Evolutionary conservation across 2,797 vertebrate genomes (phyloP).

Genomic region (Meda fulgida): DNA sequence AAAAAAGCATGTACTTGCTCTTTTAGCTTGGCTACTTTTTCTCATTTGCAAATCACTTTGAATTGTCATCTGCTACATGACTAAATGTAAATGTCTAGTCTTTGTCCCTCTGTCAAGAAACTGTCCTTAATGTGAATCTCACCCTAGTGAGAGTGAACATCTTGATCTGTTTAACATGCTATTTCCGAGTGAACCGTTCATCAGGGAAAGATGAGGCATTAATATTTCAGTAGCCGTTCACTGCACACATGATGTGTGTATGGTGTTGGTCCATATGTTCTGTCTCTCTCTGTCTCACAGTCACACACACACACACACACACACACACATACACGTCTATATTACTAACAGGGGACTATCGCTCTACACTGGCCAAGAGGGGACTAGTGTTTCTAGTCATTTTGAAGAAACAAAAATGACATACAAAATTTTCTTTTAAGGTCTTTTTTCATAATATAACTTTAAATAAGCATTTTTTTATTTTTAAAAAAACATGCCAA

Average conservation of each 20-base stretch:
- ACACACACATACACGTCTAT: too few relatives aligned
- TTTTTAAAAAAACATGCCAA: too few relatives aligned
- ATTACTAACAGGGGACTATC: too few relatives aligned
- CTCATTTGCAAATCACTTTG: not conserved
- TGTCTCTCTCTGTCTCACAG: conserved; percentile 1
- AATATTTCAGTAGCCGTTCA: conserved; percentile 52
- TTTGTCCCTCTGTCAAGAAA: conserved; percentile 6
- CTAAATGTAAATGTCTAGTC: not conserved
- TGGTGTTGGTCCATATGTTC: conserved; percentile 11
- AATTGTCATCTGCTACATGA: not conserved
- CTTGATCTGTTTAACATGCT: conserved; percentile 7
- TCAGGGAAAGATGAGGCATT: conserved; percentile 22
- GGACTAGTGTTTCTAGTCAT: too few relatives aligned
- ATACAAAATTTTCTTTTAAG: too few relatives aligned
- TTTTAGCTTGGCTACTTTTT: not conserved
- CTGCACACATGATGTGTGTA: conserved; percentile 31
- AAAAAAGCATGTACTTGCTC: not conserved
- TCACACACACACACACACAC: conserved; percentile 35
- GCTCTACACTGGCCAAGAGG: too few relatives aligned
- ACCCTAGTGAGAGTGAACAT: not conserved
- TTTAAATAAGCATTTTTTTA: too few relatives aligned
- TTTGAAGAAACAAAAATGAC: too few relatives aligned
- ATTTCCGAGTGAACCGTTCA: conserved; percentile 44
- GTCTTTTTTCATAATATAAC: too few relatives aligned
- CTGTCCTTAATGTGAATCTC: not conserved